phyloP scores from a whole-genome alignment of 2,797 vertebrate species.

The Prionace glauca region DNA sequence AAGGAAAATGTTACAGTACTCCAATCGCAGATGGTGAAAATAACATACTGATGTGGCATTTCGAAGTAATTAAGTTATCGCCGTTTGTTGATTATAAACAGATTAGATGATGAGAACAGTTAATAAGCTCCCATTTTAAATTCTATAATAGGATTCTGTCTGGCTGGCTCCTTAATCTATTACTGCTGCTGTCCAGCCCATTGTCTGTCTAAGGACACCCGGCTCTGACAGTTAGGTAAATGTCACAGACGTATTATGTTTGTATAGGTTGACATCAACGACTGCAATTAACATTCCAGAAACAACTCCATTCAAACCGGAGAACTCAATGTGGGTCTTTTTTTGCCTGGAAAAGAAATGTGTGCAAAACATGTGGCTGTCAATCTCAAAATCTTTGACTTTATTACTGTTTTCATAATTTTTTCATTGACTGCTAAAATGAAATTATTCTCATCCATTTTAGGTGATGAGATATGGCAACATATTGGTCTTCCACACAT shows the following conservation, averaged over 20 bases:
- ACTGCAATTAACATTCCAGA: slow-evolving; percentile 34
- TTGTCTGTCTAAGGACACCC: slow-evolving; percentile 39
- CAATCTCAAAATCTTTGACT: neutral
- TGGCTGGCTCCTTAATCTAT: slow-evolving; percentile 44
- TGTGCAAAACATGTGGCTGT: neutral
- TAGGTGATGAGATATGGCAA: neutral
- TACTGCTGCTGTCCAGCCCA: slow-evolving; percentile 43
- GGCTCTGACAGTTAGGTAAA: slow-evolving; percentile 12
- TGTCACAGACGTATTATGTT: slow-evolving; percentile 27
- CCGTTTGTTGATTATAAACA: slow-evolving; percentile 42
- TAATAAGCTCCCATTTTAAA: slow-evolving; percentile 44
- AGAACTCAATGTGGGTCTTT: neutral
- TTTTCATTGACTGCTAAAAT: neutral
- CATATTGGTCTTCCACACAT: neutral
- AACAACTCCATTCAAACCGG: neutral
- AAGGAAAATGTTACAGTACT: neutral
- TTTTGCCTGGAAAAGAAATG: neutral
- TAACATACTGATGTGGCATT: slow-evolving; percentile 45
- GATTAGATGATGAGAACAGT: slow-evolving; percentile 45
- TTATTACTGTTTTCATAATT: neutral
- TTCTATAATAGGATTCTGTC: slow-evolving; percentile 46
- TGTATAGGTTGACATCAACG: slow-evolving; percentile 24
- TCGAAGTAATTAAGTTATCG: slow-evolving; percentile 41
- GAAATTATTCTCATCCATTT: neutral
- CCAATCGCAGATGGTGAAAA: neutral